Conservation (phyloP, 2,888 invertebrate species). For the Hylaea fasciaria region DNA sequence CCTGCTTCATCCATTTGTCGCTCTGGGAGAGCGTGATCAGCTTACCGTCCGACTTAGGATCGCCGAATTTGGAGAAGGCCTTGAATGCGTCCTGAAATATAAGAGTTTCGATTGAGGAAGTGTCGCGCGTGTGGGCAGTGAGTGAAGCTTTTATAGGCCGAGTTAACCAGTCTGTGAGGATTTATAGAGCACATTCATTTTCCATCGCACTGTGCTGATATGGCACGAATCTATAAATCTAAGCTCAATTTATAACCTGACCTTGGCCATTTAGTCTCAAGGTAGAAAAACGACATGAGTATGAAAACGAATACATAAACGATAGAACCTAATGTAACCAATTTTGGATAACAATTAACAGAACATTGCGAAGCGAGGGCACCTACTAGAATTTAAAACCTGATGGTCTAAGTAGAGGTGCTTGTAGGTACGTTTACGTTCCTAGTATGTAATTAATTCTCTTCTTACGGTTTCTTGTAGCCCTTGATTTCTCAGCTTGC, state of each 20-base stretch:
- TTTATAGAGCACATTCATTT: too few relatives aligned
- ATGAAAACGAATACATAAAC: too few relatives aligned
- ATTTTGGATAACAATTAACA: too few relatives aligned
- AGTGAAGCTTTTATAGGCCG: background rate
- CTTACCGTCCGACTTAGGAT: slow-evolving; percentile 93
- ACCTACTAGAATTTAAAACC: too few relatives aligned
- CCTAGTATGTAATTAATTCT: too few relatives aligned
- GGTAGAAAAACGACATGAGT: too few relatives aligned
- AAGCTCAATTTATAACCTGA: slow-evolving; percentile 9
- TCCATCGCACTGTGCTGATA: background rate
- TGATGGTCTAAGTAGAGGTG: too few relatives aligned
- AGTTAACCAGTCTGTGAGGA: too few relatives aligned
- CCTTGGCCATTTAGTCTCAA: too few relatives aligned
- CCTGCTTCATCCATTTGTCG: slow-evolving; percentile 98
- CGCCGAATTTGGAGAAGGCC: slow-evolving; percentile 94
- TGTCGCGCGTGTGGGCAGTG: background rate
- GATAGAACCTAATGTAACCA: too few relatives aligned
- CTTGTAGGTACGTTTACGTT: too few relatives aligned
- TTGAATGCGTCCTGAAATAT: slow-evolving; percentile 89
- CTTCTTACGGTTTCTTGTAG: background rate
- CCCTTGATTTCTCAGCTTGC: background rate
- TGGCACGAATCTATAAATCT: slow-evolving; percentile 16
- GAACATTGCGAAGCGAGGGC: too few relatives aligned
- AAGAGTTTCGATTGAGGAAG: background rate
- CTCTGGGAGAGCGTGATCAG: slow-evolving; percentile 94